Percentiles rank a stretch among this genome's conserved stretches.
Conservation (phyloP, 2,797 vertebrate species). For the Menidia menidia region DNA sequence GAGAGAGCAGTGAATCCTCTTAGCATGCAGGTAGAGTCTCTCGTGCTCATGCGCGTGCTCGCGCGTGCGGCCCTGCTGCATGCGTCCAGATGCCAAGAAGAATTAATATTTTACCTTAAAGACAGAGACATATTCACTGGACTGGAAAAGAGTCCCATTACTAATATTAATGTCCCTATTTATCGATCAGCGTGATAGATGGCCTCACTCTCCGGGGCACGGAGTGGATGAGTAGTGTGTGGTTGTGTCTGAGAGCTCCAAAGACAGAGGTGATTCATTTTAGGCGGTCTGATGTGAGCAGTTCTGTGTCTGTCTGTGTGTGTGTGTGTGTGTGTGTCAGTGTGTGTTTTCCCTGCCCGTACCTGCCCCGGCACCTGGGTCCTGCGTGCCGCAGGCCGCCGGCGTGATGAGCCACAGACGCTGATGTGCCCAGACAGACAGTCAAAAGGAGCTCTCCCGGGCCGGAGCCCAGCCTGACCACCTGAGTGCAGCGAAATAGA, state of each 20-base stretch:
- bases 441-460: constrained; percentile 55
- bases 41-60: constrained; percentile 15
- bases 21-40: constrained; percentile 71
- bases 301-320: constrained; percentile 27
- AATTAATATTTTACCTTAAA: constrained; percentile 64
- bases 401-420: constrained; percentile 66
- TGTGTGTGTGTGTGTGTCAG: constrained; percentile 12
- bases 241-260: constrained; percentile 51
- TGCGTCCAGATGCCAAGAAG: constrained; percentile 62
- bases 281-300: constrained; percentile 56
- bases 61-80: constrained; percentile 39
- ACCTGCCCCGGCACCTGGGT: constrained; percentile 69
- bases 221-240: constrained; percentile 46
- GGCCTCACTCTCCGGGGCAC: constrained; percentile 8
- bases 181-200: constrained; percentile 75
- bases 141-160: constrained; percentile 66
- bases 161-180: constrained; percentile 70
- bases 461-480: constrained; percentile 40
- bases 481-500: constrained; percentile 24
- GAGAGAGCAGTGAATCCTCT: constrained; percentile 38
- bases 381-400: constrained; percentile 54
- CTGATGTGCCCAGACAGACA: constrained; percentile 65
- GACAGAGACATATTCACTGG: constrained; percentile 69
- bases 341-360: constrained; percentile 1
- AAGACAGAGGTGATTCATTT: constrained; percentile 68